Percentiles rank a stretch among this genome's conserved stretches.
These are phyloP conservation scores for Atta cephalotes DNA, from an alignment of 1,140 invertebrate genomes.

Conservation along the genomic window DNA sequence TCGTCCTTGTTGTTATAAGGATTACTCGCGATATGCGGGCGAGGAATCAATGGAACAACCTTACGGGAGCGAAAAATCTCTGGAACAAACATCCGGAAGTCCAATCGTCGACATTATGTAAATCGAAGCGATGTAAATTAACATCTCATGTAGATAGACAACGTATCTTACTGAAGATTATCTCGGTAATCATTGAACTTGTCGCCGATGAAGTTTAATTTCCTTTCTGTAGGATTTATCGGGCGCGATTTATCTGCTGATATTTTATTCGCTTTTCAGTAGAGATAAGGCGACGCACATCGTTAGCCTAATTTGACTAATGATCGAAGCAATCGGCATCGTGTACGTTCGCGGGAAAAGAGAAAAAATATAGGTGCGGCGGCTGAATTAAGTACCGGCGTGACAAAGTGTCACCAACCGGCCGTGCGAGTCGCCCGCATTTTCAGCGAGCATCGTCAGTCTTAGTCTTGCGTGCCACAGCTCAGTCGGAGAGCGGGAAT, in stretches of 20 bases:
- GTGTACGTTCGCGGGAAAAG: background rate
- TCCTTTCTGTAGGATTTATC: conserved; percentile 55
- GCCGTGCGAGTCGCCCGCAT: conserved; percentile 53
- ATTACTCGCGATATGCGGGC: conserved; percentile 41
- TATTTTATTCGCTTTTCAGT: conserved; percentile 62
- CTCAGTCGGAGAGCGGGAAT: conserved; percentile 26
- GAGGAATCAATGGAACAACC: conserved; percentile 39
- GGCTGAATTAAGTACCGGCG: conserved; percentile 38
- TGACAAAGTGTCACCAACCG: conserved; percentile 52
- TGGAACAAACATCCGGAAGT: background rate
- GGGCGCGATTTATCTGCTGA: conserved; percentile 40
- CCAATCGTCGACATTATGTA: conserved; percentile 23
- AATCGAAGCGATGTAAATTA: conserved; percentile 34
- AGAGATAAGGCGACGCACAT: conserved; percentile 41
- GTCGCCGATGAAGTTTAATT: conserved; percentile 48
- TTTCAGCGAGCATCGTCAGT: conserved; percentile 56
- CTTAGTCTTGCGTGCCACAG: conserved; percentile 59
- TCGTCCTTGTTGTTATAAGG: conserved; percentile 47
- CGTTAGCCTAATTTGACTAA: conserved; percentile 63
- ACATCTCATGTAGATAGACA: conserved; percentile 46
- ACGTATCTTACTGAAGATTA: background rate
- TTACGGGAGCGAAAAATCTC: background rate
- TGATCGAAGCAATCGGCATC: conserved; percentile 43
- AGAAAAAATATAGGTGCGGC: conserved; percentile 1
- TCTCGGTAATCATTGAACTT: conserved; percentile 30